These are phyloP conservation scores for Malurus elegans DNA, from an alignment of 2,113 vertebrate genomes.

Conservation along the genomic window DNA sequence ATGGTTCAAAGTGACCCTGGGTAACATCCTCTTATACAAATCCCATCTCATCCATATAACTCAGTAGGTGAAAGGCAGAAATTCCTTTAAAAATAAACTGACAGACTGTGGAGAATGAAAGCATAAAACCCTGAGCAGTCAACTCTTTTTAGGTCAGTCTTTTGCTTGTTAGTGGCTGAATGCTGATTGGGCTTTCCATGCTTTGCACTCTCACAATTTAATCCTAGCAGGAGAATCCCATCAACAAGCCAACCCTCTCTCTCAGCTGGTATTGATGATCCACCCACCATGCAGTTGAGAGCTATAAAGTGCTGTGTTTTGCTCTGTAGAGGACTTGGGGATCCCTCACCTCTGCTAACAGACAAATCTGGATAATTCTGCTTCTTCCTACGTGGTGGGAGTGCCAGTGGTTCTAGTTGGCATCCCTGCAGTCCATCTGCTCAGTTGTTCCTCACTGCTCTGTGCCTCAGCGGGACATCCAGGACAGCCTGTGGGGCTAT, in stretches of 20 bases:
- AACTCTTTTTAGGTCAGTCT: not conserved
- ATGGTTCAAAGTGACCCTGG: not conserved
- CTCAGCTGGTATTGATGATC: not conserved
- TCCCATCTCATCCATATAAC: not conserved
- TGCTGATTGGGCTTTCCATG: not conserved
- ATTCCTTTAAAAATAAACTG: not conserved
- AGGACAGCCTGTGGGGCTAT: not conserved
- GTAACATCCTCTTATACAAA: not conserved
- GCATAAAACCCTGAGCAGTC: not conserved
- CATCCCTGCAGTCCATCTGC: not conserved
- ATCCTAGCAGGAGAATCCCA: not conserved
- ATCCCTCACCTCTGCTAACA: fast-evolving
- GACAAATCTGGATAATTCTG: not conserved
- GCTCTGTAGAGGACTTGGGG: not conserved
- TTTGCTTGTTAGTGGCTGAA: not conserved
- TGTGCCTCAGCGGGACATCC: fast-evolving
- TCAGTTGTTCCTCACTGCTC: not conserved
- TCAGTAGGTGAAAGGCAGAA: not conserved
- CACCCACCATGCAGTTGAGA: fast-evolving
- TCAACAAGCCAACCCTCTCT: not conserved
- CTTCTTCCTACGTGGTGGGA: not conserved
- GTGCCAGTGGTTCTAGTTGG: not conserved
- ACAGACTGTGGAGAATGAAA: not conserved
- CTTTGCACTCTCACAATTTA: not conserved
- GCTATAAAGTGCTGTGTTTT: not conserved